phyloP scores from a whole-genome alignment of 2,113 vertebrate species.

The Pituophis catenifer region DNA sequence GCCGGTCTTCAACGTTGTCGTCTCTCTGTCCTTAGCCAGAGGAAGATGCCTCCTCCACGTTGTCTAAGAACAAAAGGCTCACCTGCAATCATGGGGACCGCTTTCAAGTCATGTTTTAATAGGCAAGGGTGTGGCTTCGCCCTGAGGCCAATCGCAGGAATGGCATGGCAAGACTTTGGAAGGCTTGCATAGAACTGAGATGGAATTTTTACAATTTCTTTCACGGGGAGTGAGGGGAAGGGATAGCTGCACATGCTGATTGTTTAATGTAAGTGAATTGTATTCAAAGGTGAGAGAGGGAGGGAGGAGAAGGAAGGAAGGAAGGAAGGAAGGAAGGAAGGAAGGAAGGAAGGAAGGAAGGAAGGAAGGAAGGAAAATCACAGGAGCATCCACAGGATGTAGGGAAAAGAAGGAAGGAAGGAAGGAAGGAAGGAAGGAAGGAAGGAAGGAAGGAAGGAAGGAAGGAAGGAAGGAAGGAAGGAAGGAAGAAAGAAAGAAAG shows the following conservation, averaged over 20 bases:
- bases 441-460: too few species aligned
- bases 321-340: too few species aligned
- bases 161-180: not conserved
- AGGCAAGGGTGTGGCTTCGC: not conserved
- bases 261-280: not conserved
- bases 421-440: too few species aligned
- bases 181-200: not conserved
- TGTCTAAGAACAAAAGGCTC: not conserved
- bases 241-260: not conserved
- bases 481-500: too few species aligned
- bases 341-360: too few species aligned
- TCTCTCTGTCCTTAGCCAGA: not conserved
- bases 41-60: not conserved
- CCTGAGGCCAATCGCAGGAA: not conserved
- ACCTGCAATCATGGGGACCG: accelerated
- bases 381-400: too few species aligned
- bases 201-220: not conserved
- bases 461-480: not conserved
- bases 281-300: not conserved
- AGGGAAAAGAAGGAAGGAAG: not conserved
- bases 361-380: not conserved
- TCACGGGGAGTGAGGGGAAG: not conserved
- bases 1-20: too few species aligned
- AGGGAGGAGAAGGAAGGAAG: not conserved
- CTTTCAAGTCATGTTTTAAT: not conserved